These are phyloP conservation scores for Podarcis lilfordi DNA, from an alignment of 2,797 vertebrate genomes.

Conservation along the genomic window DNA sequence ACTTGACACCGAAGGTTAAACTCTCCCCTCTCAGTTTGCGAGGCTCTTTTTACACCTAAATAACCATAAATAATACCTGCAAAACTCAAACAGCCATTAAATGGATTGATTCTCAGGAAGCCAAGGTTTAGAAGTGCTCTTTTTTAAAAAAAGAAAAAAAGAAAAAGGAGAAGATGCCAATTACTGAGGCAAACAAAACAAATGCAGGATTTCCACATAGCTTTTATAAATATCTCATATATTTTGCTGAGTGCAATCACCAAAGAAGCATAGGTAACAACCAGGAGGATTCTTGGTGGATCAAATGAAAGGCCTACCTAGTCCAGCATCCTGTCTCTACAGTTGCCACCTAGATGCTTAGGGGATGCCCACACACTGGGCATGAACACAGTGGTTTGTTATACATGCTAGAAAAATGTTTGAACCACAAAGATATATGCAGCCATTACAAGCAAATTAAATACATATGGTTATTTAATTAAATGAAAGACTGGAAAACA, in stretches of 20 bases:
- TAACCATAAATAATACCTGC: slow-evolving; percentile 18
- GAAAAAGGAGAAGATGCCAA: not conserved
- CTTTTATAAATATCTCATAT: not conserved
- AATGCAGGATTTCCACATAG: not conserved
- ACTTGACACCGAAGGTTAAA: slow-evolving; percentile 40
- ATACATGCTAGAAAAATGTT: not conserved
- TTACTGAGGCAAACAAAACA: slow-evolving; percentile 4
- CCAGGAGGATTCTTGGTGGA: too few relatives aligned
- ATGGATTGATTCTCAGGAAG: slow-evolving; percentile 5
- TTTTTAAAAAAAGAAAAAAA: not conserved
- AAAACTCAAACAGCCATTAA: not conserved
- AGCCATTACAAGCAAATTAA: not conserved
- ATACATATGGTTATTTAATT: not conserved
- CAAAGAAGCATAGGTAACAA: not conserved
- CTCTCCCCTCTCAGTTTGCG: not conserved
- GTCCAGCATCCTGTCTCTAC: not conserved
- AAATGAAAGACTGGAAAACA: not conserved
- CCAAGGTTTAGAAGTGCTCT: not conserved
- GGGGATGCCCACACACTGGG: not conserved
- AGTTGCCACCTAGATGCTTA: not conserved
- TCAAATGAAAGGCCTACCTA: not conserved
- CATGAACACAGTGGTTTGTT: not conserved
- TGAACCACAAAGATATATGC: not conserved
- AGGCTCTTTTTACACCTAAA: slow-evolving; percentile 30
- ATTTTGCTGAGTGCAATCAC: not conserved